A percentile compares a stretch with the other conserved stretches of the same genome.
Conservation (phyloP, 2,888 invertebrate species). For the Drosophila cognata region DNA sequence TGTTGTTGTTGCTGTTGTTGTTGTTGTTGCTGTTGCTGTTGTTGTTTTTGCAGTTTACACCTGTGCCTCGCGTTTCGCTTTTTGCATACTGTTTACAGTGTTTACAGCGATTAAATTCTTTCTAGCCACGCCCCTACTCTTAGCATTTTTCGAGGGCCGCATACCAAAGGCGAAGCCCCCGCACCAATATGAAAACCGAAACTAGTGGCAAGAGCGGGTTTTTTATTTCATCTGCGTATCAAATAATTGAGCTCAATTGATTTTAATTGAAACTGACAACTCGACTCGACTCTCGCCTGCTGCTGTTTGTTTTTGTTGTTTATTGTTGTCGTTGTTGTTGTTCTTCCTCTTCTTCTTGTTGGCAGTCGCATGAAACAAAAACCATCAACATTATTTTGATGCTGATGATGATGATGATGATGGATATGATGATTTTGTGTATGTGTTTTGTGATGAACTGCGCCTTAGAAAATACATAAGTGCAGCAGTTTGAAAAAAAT, state of each 20-base stretch:
- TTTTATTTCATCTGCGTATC: constrained; percentile 74
- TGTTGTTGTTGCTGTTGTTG: constrained; percentile 25
- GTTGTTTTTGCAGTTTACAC: constrained; percentile 61
- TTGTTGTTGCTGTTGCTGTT: constrained; percentile 13
- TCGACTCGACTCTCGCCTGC: constrained; percentile 43
- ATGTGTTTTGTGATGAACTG: constrained; percentile 38
- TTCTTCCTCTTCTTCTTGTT: constrained; percentile 24
- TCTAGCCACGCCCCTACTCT: constrained; percentile 53
- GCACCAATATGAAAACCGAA: constrained; percentile 38
- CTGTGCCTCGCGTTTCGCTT: constrained; percentile 44
- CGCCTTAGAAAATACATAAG: constrained; percentile 15
- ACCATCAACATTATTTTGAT: constrained; percentile 45
- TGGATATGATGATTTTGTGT: constrained; percentile 26
- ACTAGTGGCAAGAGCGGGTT: constrained; percentile 52
- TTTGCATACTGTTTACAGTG: constrained; percentile 42
- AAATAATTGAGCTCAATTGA: constrained; percentile 81
- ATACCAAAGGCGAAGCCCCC: constrained; percentile 58
- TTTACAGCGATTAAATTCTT: constrained; percentile 61
- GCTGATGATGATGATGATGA: constrained; percentile 42
- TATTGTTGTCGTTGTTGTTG: constrained; percentile 30
- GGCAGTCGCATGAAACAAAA: constrained; percentile 67
- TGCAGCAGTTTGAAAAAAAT: constrained; percentile 17
- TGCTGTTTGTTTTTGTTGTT: constrained; percentile 30
- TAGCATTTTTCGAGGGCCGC: constrained; percentile 49
- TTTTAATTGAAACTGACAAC: constrained; percentile 79